Base-by-base conservation (phyloP, 2,888 invertebrate genomes). In the Agapetus fuscipes region DNA sequence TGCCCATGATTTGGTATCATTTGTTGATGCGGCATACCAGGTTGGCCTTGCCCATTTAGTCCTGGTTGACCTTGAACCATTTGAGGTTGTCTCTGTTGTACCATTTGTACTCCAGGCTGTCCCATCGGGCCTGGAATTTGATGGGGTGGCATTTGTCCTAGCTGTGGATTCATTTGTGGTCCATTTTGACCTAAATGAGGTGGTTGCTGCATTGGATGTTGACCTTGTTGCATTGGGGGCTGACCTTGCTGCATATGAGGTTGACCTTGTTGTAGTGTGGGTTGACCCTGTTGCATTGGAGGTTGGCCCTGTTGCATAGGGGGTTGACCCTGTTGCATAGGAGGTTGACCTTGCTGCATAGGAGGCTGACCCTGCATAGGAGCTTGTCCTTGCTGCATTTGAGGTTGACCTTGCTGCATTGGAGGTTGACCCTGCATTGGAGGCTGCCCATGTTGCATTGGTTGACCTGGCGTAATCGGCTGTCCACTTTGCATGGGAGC, bases 191-290 rank as follows among this genome's bases (percentile, higher is more conserved):
- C 50, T 31, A 52, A 54, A 27, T 46, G 52, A 10, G 53, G 56
- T 3, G 50, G 53, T 41, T 54, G 56, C 43, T 54, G 56, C 12
- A 47, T 40, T 41, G 55, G 53, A 15, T 51, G 52, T 28, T 46
- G 43, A 25, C 55, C 55, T 34, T 50, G 41, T 5, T 7, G 39
- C n/a, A 30, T 28, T 16, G 34, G 28, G n/a, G 25, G 35, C 7
- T 28, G 41, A 24, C 43, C 43, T 6, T 24, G 35, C 13, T 24
- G 37, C 44, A 51, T 53, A 1, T 56, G 42, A 43, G 57, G 55
- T 17, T 53, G 55, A 46, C 56, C 59, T 11, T 37, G 34, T 37
- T 28, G 37, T 17, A 40, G 31, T 34, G 41, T 39, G 31, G 46
- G 41, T 50, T 49, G 27, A 42, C 38, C 37, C 41, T 38, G 45